Base-by-base conservation (phyloP, 2,797 vertebrate genomes). In the Amniataba percoides region DNA sequence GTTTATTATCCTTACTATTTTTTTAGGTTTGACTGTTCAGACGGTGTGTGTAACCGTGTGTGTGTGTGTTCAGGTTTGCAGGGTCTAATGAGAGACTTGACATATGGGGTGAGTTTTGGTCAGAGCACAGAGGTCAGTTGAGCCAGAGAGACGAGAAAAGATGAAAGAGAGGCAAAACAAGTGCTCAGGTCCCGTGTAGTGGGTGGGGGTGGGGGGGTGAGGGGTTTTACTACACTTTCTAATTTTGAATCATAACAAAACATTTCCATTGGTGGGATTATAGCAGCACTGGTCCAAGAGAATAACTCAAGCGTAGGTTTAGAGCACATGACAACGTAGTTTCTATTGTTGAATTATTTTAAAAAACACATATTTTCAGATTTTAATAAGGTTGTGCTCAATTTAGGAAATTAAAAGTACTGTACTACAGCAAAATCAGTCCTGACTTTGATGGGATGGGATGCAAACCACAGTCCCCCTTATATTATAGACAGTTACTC, bases 81-180 rank as follows among this genome's bases (percentile, higher is more conserved):
- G 39, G 51, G 52, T 83, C 73, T 87, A 82, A 90, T 82, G 73
- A 89, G 79, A 56, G 12, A 36, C 59, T 71, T 66, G 68, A 86
- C 64, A 61, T 86, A 57, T 19, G 43, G 72, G 74, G 67, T 56
- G 39, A 74, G 81, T 36, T 81, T 71, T 77, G 81, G 74, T 88
- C 51, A 34, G 21, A 81, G 58, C 49, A 60, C 57, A 61, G 66
- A 78, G 81, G 75, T 89, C 89, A 88, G 76, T 85, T 72, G 82
- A 89, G 83, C 42, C 43, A 1, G 1, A 76, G 78, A 78, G 56
- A 76, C 45, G 21, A 66, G 72, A 58, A 43, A 63, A 89, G 78
- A 89, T 89, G 70, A 91, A 89, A 90, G 83, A 68, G 59, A 71
- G 61, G 49, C 51, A 80, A 81, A 88, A 79, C 77, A 81, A 89